These are phyloP conservation scores for Trinorchestia longiramus DNA, from an alignment of 1,140 invertebrate genomes.

Conservation along the genomic window DNA sequence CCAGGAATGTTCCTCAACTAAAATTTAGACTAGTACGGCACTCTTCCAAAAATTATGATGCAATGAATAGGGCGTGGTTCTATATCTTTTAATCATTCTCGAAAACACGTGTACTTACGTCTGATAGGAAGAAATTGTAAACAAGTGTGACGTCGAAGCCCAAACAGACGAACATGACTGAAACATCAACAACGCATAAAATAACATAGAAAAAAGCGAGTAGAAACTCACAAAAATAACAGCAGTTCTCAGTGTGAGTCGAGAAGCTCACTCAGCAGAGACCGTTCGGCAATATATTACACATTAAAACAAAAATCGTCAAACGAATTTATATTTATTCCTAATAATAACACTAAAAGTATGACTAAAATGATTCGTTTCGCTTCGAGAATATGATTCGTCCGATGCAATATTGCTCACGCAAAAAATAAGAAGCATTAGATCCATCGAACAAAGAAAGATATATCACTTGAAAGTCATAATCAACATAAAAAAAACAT, in stretches of 20 bases:
- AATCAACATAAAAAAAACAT: background rate
- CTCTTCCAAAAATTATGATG: no score
- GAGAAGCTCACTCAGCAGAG: background rate
- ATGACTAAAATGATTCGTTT: slow-evolving; percentile 39
- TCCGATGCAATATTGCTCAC: background rate
- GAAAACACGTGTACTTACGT: no score
- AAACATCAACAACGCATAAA: background rate
- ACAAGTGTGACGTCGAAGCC: background rate
- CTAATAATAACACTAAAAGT: slow-evolving; percentile 18
- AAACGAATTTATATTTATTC: background rate
- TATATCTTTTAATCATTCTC: no score
- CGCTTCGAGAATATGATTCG: slow-evolving; percentile 6
- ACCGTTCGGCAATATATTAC: background rate
- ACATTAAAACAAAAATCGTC: slow-evolving; percentile 6
- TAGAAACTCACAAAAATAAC: background rate
- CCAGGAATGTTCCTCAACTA: no score
- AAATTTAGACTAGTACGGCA: no score
- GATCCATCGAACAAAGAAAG: background rate
- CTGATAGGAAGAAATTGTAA: background rate
- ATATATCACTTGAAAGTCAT: background rate
- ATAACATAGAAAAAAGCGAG: background rate
- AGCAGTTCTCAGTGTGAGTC: background rate
- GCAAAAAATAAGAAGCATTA: background rate
- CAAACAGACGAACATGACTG: background rate
- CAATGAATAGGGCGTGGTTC: no score